These are phyloP conservation scores for Batillaria attramentaria DNA, from an alignment of 1,140 invertebrate species.

Conservation along the genomic window DNA sequence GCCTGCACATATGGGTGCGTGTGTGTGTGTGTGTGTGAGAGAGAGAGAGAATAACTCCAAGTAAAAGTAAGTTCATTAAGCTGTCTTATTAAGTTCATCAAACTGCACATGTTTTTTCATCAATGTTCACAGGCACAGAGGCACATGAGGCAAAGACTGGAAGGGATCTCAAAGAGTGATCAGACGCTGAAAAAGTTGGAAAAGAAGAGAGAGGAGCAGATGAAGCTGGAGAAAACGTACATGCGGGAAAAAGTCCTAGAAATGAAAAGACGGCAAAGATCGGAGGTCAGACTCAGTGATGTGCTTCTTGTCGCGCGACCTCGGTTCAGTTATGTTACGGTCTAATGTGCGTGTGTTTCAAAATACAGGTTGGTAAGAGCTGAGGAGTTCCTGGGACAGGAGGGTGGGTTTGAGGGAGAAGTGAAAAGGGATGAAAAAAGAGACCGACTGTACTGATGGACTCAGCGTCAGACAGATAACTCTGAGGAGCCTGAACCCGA, in stretches of 20 bases:
- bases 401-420: no score
- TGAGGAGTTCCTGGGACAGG: neutral
- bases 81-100: neutral
- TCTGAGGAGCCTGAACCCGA: no score
- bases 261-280: conserved; percentile 54
- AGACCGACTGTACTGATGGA: no score
- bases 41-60: conserved; percentile 35
- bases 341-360: neutral
- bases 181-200: conserved; percentile 48
- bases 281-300: conserved; percentile 55
- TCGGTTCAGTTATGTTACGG: neutral
- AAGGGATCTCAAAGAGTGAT: conserved; percentile 57
- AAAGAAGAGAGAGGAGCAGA: conserved; percentile 49
- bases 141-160: conserved; percentile 54
- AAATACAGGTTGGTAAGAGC: neutral
- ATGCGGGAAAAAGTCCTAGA: conserved; percentile 55
- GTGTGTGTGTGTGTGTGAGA: conserved; percentile 15
- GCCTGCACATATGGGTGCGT: neutral
- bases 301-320: neutral
- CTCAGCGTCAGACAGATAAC: no score
- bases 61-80: conserved; percentile 52
- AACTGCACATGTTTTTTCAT: neutral
- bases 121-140: conserved; percentile 47
- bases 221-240: conserved; percentile 53
- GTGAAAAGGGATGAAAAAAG: no score